Conservation (phyloP, 1,140 invertebrate species). For the Nasonia longicornis region DNA sequence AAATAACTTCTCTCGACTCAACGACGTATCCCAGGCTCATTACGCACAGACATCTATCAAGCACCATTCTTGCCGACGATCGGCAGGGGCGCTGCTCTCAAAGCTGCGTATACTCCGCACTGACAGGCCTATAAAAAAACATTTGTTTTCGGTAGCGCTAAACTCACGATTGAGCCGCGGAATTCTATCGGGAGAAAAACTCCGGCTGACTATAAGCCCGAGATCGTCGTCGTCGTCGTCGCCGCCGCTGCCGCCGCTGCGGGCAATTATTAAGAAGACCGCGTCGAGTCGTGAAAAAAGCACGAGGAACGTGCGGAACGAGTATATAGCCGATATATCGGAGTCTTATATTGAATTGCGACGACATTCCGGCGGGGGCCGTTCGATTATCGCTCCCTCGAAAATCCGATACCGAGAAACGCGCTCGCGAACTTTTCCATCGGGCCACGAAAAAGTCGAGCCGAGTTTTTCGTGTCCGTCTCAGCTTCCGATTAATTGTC, state of each 20-base stretch:
- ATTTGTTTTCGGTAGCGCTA: constrained; percentile 22
- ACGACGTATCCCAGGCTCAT: too few relatives aligned
- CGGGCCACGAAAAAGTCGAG: background rate
- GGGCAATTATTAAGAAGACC: constrained; percentile 28
- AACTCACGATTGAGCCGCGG: constrained; percentile 9
- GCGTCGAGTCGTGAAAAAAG: constrained; percentile 5
- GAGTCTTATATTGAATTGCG: constrained; percentile 13
- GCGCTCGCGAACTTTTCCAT: background rate
- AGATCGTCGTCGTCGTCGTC: too few relatives aligned
- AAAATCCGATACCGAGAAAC: constrained; percentile 39
- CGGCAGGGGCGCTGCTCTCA: background rate
- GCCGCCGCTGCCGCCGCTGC: background rate
- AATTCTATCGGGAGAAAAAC: constrained; percentile 36
- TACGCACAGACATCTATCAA: background rate
- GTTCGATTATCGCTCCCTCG: constrained; percentile 17
- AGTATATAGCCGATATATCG: background rate
- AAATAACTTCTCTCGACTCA: too few relatives aligned
- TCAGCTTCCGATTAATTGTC: constrained; percentile 44
- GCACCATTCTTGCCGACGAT: background rate
- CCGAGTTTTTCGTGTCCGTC: constrained; percentile 15
- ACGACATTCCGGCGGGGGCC: constrained; percentile 27
- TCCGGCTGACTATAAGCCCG: background rate
- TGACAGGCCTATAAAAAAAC: constrained; percentile 27
- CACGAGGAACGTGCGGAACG: constrained; percentile 21
- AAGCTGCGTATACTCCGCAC: background rate